phyloP scores from a whole-genome alignment of 2,888 invertebrate species.

The Cephus pulcher region DNA sequence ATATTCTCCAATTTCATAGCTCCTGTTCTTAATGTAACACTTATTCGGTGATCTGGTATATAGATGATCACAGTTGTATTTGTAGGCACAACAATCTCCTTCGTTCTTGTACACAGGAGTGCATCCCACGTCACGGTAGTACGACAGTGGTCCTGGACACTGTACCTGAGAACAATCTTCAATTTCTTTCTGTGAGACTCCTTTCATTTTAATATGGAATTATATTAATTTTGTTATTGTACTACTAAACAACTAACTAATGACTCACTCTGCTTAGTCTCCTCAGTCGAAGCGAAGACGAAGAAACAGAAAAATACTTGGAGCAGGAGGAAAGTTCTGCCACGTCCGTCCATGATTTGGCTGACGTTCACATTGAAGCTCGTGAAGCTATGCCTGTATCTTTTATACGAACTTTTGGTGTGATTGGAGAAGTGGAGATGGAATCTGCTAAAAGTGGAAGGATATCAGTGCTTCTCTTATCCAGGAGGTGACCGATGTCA shows the following conservation, averaged over 20 bases:
- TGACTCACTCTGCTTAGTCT: no score
- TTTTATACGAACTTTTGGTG: not conserved
- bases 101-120: constrained; percentile 40
- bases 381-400: not conserved
- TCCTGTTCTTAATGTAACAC: constrained; percentile 45
- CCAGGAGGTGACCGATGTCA: no score
- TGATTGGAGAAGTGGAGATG: no score
- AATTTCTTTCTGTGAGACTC: not conserved
- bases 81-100: constrained; percentile 44
- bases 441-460: no score
- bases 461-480: no score
- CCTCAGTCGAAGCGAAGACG: no score
- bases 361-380: not conserved
- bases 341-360: not conserved
- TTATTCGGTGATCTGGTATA: constrained; percentile 35
- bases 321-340: not conserved
- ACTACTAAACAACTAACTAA: no score
- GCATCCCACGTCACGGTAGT: constrained; percentile 46
- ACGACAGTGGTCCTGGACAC: constrained; percentile 48
- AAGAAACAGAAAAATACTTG: no score
- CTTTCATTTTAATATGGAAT: not conserved
- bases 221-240: no score
- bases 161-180: constrained; percentile 33
- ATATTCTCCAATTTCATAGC: constrained; percentile 43
- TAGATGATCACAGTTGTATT: constrained; percentile 49